phyloP scores from a whole-genome alignment of 2,888 invertebrate species.

The Junonia oenone region DNA sequence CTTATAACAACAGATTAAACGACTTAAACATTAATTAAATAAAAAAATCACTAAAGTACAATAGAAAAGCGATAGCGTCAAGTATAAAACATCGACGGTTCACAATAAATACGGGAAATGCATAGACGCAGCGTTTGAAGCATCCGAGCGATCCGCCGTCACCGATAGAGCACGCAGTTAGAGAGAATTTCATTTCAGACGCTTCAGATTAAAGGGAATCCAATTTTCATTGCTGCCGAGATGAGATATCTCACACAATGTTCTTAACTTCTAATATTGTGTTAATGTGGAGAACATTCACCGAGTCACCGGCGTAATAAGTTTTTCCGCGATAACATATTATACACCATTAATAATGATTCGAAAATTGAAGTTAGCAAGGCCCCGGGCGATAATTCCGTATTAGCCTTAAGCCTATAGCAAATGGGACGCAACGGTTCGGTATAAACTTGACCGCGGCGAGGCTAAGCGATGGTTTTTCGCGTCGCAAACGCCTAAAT shows the following conservation, averaged over 20 bases:
- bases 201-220: conserved; percentile 58
- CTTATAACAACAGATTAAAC: background rate
- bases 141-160: conserved; percentile 52
- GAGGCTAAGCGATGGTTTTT: conserved; percentile 17
- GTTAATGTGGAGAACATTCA: too few species aligned
- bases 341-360: background rate
- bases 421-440: background rate
- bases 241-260: conserved; percentile 27
- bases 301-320: background rate
- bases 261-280: conserved; percentile 18
- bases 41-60: background rate
- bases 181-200: conserved; percentile 61
- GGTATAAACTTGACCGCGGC: conserved; percentile 10
- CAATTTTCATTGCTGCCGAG: conserved; percentile 48
- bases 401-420: background rate
- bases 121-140: conserved; percentile 41
- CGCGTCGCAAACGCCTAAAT: conserved; percentile 23
- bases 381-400: background rate
- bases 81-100: conserved; percentile 16
- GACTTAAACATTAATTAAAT: background rate
- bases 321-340: background rate
- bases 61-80: background rate
- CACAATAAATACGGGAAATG: conserved; percentile 39
- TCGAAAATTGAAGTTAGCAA: background rate
- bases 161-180: conserved; percentile 63